These are phyloP conservation scores for Palythoa heliodiscus DNA, from an alignment of 92 coral and sea anemone species.

Conservation along the genomic window DNA sequence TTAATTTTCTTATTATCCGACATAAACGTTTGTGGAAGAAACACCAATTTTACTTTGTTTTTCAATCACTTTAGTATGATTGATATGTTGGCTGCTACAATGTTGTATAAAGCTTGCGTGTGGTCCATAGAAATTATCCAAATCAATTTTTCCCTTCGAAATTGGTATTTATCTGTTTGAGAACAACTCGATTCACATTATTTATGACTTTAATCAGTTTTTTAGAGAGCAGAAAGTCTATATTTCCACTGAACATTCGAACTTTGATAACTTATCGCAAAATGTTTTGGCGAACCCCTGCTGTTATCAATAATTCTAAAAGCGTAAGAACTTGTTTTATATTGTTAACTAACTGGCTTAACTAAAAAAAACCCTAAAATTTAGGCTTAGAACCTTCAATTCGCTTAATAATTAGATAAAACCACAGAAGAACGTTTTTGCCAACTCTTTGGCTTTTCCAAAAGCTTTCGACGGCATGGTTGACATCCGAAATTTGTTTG, in stretches of 20 bases:
- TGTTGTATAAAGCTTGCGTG: background rate
- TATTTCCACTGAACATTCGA: background rate
- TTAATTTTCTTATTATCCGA: background rate
- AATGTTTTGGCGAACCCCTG: background rate
- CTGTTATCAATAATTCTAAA: background rate
- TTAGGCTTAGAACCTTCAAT: background rate
- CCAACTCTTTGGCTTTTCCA: background rate
- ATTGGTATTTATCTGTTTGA: background rate
- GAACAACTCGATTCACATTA: background rate
- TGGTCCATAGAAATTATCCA: background rate
- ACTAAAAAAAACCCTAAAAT: background rate
- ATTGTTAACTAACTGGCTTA: background rate
- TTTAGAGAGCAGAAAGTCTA: background rate
- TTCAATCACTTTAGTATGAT: no score
- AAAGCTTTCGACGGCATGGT: background rate
- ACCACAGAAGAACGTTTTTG: no score
- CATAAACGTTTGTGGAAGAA: background rate
- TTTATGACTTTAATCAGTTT: background rate
- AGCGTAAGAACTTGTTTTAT: background rate
- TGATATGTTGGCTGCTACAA: background rate
- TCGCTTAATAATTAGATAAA: background rate
- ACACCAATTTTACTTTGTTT: background rate
- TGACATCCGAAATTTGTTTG: slow-evolving; percentile 9
- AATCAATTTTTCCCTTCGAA: background rate
- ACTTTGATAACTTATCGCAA: background rate